Conservation (phyloP, 1,140 invertebrate genomes). For the Papilio aristodemus region DNA sequence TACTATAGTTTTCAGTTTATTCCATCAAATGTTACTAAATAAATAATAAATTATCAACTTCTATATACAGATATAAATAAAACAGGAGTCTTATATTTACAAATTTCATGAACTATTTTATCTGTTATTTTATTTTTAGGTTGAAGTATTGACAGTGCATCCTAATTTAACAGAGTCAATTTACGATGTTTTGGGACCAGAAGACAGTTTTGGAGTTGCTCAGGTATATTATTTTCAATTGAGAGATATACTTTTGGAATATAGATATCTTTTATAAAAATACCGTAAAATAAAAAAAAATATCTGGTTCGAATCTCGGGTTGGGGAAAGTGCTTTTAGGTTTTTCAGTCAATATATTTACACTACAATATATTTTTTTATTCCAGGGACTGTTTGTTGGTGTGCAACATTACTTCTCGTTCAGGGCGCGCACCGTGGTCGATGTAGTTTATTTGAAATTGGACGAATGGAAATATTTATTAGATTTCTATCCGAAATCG, state of each 20-base stretch:
- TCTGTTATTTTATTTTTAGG: constrained; percentile 62
- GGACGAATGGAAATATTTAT: constrained; percentile 74
- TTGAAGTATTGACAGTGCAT: constrained; percentile 77
- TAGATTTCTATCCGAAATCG: constrained; percentile 74
- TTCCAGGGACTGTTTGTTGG: constrained; percentile 74
- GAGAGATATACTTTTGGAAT: too few relatives aligned
- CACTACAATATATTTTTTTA: constrained; percentile 22
- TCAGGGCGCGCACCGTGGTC: constrained; percentile 73
- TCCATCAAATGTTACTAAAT: too few relatives aligned
- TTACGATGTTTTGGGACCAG: constrained; percentile 73
- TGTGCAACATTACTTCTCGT: constrained; percentile 75
- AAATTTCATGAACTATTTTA: too few relatives aligned
- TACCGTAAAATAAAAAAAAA: too few relatives aligned
- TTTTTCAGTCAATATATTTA: too few relatives aligned
- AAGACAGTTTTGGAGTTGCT: constrained; percentile 76
- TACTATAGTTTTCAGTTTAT: neutral
- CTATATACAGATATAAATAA: too few relatives aligned
- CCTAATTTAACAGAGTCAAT: constrained; percentile 75
- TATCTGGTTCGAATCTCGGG: too few relatives aligned
- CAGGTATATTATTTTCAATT: too few relatives aligned
- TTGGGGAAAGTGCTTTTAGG: too few relatives aligned
- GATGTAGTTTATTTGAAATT: constrained; percentile 73
- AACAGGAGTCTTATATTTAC: too few relatives aligned
- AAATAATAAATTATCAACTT: too few relatives aligned
- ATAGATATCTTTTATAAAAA: too few relatives aligned